Evolutionary conservation across 2,113 vertebrate species (phyloP).

Genomic region (Pollimyrus isidori): DNA sequence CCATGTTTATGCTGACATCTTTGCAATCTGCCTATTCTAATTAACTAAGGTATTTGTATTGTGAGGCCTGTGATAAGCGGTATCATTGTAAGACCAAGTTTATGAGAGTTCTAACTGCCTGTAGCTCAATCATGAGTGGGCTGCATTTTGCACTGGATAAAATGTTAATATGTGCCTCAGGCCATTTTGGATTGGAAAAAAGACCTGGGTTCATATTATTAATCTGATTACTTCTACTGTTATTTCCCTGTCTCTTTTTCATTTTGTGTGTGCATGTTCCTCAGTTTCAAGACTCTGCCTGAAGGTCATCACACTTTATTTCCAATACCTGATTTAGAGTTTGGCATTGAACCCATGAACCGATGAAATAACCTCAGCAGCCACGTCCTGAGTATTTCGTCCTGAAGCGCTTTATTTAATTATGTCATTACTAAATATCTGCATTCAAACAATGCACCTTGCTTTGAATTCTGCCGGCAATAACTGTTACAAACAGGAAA

Average conservation of each 20-base stretch:
- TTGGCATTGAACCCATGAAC: slow-evolving; percentile 29
- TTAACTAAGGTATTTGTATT: slow-evolving; percentile 31
- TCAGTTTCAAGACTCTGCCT: slow-evolving; percentile 37
- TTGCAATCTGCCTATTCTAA: not conserved
- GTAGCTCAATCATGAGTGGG: slow-evolving; percentile 43
- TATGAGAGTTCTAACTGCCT: slow-evolving; percentile 53
- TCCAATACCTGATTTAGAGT: slow-evolving; percentile 23
- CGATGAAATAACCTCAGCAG: not conserved
- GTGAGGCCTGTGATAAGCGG: slow-evolving; percentile 46
- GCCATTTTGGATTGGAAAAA: slow-evolving; percentile 45
- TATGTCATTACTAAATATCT: slow-evolving; percentile 38
- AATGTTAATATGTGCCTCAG: slow-evolving; percentile 62
- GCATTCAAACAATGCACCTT: slow-evolving; percentile 28
- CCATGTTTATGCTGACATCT: not conserved
- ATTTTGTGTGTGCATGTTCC: slow-evolving; percentile 13
- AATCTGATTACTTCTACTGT: slow-evolving; percentile 28
- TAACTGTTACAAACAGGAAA: slow-evolving; percentile 42
- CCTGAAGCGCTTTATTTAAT: slow-evolving; percentile 14
- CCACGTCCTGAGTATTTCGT: not conserved
- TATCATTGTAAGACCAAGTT: slow-evolving; percentile 52
- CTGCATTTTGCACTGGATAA: slow-evolving; percentile 53
- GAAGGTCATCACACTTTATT: slow-evolving; percentile 24
- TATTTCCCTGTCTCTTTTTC: slow-evolving; percentile 25
- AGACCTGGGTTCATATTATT: slow-evolving; percentile 24
- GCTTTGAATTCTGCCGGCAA: slow-evolving; percentile 29